These are phyloP conservation scores for Zalophus californianus DNA, from an alignment of 2,797 vertebrate genomes.

Conservation along the genomic window DNA sequence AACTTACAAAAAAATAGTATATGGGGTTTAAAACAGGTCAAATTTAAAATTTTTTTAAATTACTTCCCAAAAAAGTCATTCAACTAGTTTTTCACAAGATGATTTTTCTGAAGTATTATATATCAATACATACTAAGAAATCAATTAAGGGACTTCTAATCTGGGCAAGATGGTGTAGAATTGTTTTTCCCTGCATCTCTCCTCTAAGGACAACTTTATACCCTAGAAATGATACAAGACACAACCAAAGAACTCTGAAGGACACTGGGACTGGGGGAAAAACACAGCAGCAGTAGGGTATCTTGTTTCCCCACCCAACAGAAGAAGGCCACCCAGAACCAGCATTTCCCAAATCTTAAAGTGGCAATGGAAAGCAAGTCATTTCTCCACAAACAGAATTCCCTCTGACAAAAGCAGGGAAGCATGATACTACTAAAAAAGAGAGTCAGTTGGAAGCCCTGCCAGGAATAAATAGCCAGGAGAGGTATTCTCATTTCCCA, in stretches of 20 bases:
- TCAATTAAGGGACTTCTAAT: neutral
- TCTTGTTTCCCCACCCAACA: neutral
- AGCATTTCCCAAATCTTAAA: neutral
- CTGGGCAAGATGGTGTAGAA: neutral
- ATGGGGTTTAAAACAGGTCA: neutral
- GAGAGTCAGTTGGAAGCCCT: neutral
- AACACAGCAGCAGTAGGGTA: neutral
- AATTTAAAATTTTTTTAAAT: neutral
- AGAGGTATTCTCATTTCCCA: neutral
- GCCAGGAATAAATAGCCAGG: neutral
- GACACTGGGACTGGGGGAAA: neutral
- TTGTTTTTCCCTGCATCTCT: neutral
- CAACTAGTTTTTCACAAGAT: neutral
- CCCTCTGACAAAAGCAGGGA: neutral
- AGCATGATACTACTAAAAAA: neutral
- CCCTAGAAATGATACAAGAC: neutral
- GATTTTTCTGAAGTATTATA: neutral
- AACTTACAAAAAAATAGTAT: neutral
- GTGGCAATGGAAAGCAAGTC: neutral
- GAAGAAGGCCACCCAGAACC: neutral
- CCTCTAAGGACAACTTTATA: neutral
- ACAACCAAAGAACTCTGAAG: neutral
- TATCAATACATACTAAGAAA: neutral
- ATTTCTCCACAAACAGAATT: neutral
- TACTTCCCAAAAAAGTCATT: neutral